phyloP scores from a whole-genome alignment of 2,113 vertebrate genomes.

The Callionymus lyra region DNA sequence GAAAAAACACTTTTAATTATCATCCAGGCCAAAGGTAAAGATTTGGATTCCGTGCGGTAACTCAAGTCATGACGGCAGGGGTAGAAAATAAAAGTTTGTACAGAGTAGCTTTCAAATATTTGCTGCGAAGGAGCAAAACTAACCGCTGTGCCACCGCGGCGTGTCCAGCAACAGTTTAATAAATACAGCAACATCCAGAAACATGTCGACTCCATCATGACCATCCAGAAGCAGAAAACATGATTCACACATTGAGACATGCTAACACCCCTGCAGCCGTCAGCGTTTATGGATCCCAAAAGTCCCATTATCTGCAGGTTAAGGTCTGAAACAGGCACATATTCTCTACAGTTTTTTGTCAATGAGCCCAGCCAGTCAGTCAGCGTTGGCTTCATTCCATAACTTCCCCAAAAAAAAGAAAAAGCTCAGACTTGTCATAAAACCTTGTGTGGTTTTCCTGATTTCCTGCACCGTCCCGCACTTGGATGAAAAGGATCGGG shows the following conservation, averaged over 20 bases:
- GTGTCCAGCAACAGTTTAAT: slow-evolving; percentile 6
- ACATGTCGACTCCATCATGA: slow-evolving; percentile 3
- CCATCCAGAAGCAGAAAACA: slow-evolving; percentile 44
- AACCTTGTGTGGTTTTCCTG: slow-evolving; percentile 21
- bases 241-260: slow-evolving; percentile 49
- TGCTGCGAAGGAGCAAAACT: no score
- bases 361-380: slow-evolving; percentile 20
- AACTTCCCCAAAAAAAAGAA: no score
- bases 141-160: no score
- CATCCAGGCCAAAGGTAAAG: no score
- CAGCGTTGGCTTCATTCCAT: slow-evolving; percentile 11
- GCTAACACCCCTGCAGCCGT: slow-evolving; percentile 28
- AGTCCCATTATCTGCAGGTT: slow-evolving; percentile 36
- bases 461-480: slow-evolving; percentile 7
- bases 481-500: not conserved
- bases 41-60: no score
- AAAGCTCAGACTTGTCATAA: slow-evolving; percentile 34
- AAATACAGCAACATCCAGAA: slow-evolving; percentile 17
- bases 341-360: slow-evolving; percentile 25
- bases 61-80: no score
- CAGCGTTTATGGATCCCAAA: slow-evolving; percentile 52
- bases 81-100: no score
- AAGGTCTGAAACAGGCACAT: slow-evolving; percentile 20
- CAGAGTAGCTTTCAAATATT: no score
- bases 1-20: no score